Evolutionary conservation across 1,140 invertebrate genomes (phyloP).

Genomic region (Plutomurus gul): DNA sequence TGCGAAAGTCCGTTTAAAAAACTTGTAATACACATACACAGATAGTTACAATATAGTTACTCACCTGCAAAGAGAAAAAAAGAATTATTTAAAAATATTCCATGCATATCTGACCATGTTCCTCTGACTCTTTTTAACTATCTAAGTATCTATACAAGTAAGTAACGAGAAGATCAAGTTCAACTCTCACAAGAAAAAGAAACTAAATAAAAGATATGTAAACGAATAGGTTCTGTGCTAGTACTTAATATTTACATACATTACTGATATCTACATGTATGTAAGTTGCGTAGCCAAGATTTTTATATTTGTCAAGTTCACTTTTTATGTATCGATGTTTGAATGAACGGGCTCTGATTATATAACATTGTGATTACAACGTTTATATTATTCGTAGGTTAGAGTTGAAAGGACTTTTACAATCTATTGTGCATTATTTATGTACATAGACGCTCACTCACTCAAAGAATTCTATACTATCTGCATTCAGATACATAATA

Average conservation of each 20-base stretch:
- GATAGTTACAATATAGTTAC: neutral
- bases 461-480: no score
- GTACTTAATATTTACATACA: neutral
- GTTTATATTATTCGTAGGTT: neutral
- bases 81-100: no score
- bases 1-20: no score
- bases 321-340: neutral
- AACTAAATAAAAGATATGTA: no score
- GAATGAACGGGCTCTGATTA: no score
- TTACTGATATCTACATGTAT: neutral
- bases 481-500: no score
- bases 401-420: neutral
- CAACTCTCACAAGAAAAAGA: no score
- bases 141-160: no score
- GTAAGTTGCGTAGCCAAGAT: no score
- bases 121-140: no score
- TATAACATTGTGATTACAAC: neutral
- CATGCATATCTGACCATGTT: no score
- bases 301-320: constrained; percentile 1
- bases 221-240: no score
- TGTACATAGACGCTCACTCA: neutral
- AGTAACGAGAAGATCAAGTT: constrained; percentile 1
- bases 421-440: constrained; percentile 8
- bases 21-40: neutral
- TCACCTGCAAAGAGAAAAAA: neutral